Base-by-base conservation (phyloP, 2,888 invertebrate genomes). In the Xylocampa areola region DNA sequence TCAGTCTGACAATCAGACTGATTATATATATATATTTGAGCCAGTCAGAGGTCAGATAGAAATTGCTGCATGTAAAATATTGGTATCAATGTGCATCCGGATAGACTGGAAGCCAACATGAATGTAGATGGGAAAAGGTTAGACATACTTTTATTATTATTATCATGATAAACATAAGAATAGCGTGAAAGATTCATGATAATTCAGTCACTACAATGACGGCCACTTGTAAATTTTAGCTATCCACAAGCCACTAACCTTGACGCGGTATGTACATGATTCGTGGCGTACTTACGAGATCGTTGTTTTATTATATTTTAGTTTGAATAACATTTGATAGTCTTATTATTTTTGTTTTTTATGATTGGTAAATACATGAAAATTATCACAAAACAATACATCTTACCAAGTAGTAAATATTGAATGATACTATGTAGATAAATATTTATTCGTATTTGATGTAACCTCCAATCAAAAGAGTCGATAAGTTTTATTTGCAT, bases 221-320 rank as follows among this genome's bases (percentile, higher is more conserved):
- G 75, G 65, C 71, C 68, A 74, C 67, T 76, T 73, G 47, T 81
- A 73, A 73, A 83, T 81, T 77, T 81, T 84, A 81, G 79, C 82
- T 86, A 75, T n/a, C n/a, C n/a, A 66, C 65, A 39, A 59, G 58
- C 73, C 75, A 81, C 69, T 79, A 82, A 79, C 85, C 83, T 86
- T 82, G 83, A 73, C 69, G n/a, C n/a, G n/a, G n/a, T n/a, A n/a
- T n/a, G n/a, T 68, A 64, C 55, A 57, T 71, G 58, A 60, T 78
- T 79, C 72, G 75, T 81, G 61, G 74, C 74, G 74, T 77, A 77
- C 73, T 79, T 80, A 84, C 77, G 68, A 81, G 73, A 79, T 72
- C 60, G 75, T 68, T 73, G 29, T 29, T 33, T 75, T 74, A 27
- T 36, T 68, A 77, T 69, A 76, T 55, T 67, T 73, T 73, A 68